Conservation (phyloP, 2,113 vertebrate genomes). For the Rutilus rutilus region DNA sequence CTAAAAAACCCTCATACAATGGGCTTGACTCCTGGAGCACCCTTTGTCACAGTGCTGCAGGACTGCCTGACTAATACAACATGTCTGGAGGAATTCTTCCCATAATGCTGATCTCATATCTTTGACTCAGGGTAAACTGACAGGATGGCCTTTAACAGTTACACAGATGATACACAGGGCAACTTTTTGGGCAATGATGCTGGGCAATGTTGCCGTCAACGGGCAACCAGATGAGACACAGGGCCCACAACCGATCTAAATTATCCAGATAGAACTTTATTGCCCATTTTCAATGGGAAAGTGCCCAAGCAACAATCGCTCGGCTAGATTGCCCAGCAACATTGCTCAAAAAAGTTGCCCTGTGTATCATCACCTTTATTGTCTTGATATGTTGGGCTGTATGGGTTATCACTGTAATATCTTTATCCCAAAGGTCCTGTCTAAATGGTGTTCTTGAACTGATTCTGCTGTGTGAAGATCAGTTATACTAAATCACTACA, state of each 20-base stretch:
- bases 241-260: too few species aligned
- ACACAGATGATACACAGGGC: too few species aligned
- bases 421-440: neutral
- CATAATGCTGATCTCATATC: neutral
- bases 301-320: too few species aligned
- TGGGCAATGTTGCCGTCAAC: too few species aligned
- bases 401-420: neutral
- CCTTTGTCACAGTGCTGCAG: neutral
- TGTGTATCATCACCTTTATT: too few species aligned
- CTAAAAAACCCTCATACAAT: slow-evolving; percentile 31
- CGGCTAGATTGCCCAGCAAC: too few species aligned
- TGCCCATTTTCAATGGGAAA: too few species aligned
- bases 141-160: neutral
- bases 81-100: neutral
- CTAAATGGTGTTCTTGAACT: neutral
- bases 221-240: too few species aligned
- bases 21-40: neutral
- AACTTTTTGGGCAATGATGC: too few species aligned
- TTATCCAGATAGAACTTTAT: too few species aligned
- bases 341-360: too few species aligned
- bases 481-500: neutral
- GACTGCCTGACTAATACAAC: slow-evolving; percentile 6
- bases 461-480: slow-evolving; percentile 5
- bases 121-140: neutral
- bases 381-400: neutral